A percentile compares a stretch with the other conserved stretches of the same genome.
Evolutionary conservation across 2,797 vertebrate genomes (phyloP).

Genomic region (Tympanoctomys barrerae): DNA sequence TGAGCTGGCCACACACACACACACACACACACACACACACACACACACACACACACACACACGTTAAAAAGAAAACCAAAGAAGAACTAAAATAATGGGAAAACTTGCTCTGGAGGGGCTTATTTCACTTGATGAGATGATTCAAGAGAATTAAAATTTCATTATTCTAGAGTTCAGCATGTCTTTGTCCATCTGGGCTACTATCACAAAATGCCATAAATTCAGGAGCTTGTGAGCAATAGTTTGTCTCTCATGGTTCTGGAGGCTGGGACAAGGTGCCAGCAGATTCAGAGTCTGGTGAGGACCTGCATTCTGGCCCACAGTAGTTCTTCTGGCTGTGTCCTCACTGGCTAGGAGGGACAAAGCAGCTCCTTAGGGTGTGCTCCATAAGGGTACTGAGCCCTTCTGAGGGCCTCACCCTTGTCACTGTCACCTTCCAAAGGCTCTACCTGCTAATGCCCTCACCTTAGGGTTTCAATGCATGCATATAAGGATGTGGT

Average conservation of each 20-base stretch:
- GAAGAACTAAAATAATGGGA: conserved; percentile 19
- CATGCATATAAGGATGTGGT: not conserved
- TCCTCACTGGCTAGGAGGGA: not conserved
- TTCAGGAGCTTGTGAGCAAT: not conserved
- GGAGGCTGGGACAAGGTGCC: not conserved
- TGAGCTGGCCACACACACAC: no score
- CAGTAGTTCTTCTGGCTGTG: not conserved
- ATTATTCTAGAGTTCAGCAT: conserved; percentile 27
- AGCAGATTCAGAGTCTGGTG: not conserved
- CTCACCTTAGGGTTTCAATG: no score
- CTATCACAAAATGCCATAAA: not conserved
- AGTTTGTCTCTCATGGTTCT: not conserved
- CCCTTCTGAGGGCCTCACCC: not conserved
- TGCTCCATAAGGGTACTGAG: not conserved
- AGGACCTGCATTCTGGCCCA: not conserved
- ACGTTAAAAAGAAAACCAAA: no score
- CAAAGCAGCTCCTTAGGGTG: not conserved
- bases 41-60: no score
- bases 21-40: no score
- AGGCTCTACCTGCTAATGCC: not conserved
- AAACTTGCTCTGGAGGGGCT: not conserved
- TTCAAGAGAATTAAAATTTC: conserved; percentile 41
- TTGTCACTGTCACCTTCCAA: not conserved
- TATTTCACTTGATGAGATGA: not conserved
- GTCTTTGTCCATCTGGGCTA: not conserved